phyloP scores from a whole-genome alignment of 2,797 vertebrate species.

The Catamblyrhynchus diadema region DNA sequence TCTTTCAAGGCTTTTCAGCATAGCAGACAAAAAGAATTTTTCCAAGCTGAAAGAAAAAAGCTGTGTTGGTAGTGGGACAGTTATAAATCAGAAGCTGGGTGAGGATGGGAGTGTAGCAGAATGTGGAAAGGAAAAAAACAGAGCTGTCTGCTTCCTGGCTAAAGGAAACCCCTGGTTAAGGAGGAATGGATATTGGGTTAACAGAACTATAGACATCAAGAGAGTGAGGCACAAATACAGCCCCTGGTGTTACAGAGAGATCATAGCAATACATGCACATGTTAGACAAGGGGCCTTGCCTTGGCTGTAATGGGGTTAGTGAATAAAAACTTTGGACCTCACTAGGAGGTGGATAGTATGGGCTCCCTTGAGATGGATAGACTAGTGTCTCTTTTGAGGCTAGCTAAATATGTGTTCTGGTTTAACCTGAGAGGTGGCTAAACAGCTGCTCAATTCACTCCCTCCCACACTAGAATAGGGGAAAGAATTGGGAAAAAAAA shows the following conservation, averaged over 20 bases:
- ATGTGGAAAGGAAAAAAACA: background rate
- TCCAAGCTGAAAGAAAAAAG: background rate
- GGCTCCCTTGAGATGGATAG: rapidly evolving
- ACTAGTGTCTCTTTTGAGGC: background rate
- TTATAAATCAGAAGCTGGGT: background rate
- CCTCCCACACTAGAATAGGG: background rate
- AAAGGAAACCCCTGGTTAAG: background rate
- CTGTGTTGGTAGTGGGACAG: background rate
- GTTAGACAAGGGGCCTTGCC: background rate
- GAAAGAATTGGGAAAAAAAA: background rate
- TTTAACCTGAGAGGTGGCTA: background rate
- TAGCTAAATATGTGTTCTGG: background rate
- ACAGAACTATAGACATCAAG: background rate
- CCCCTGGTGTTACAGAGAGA: background rate
- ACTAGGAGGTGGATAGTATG: background rate
- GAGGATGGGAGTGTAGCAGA: background rate
- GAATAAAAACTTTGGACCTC: background rate
- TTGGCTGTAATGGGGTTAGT: background rate
- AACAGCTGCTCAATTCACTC: background rate
- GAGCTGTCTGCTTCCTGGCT: background rate
- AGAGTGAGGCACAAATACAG: background rate
- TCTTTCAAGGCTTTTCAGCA: background rate
- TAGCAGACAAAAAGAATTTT: background rate
- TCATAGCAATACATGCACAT: rapidly evolving
- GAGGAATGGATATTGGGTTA: background rate